Conservation (phyloP, 2,113 vertebrate genomes). For the Nothobranchius kuhntae region DNA sequence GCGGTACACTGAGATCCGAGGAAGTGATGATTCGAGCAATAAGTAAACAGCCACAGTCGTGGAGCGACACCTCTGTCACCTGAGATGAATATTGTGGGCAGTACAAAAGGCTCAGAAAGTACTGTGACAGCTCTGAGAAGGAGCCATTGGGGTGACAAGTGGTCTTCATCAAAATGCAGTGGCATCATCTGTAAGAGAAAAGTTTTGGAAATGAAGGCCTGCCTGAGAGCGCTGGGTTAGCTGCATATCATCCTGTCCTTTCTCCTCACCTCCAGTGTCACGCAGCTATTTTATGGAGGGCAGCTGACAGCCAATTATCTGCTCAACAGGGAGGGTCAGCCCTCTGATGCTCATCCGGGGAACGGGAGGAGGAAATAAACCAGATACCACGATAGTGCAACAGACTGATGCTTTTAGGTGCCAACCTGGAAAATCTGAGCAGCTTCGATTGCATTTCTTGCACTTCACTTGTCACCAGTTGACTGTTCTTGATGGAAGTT, state of each 20-base stretch:
- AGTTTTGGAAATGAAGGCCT: conserved; percentile 54
- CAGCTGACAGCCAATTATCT: conserved; percentile 71
- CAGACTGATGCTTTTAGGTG: conserved; percentile 8
- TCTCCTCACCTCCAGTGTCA: conserved; percentile 52
- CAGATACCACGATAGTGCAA: conserved; percentile 18
- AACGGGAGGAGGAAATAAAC: conserved; percentile 25
- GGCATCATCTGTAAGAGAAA: conserved; percentile 42
- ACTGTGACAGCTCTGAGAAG: conserved; percentile 40
- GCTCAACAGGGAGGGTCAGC: conserved; percentile 59
- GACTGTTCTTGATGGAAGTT: not conserved
- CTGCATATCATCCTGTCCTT: conserved; percentile 58
- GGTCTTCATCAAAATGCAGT: conserved; percentile 54
- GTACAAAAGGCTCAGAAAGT: conserved; percentile 14
- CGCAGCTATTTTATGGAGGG: conserved; percentile 55
- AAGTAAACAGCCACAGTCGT: conserved; percentile 32
- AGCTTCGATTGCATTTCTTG: conserved; percentile 15
- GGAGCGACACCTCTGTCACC: not conserved
- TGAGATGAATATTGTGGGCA: conserved; percentile 18
- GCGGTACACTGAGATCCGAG: not conserved
- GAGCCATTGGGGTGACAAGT: conserved; percentile 50
- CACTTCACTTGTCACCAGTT: conserved; percentile 15
- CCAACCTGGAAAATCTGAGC: conserved; percentile 38
- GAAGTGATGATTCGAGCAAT: conserved; percentile 18
- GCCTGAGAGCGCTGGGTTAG: conserved; percentile 32
- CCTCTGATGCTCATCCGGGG: conserved; percentile 45